A percentile compares a stretch with the other conserved stretches of the same genome.
Conservation (phyloP, 2,113 vertebrate species). For the Miniopterus natalensis region DNA sequence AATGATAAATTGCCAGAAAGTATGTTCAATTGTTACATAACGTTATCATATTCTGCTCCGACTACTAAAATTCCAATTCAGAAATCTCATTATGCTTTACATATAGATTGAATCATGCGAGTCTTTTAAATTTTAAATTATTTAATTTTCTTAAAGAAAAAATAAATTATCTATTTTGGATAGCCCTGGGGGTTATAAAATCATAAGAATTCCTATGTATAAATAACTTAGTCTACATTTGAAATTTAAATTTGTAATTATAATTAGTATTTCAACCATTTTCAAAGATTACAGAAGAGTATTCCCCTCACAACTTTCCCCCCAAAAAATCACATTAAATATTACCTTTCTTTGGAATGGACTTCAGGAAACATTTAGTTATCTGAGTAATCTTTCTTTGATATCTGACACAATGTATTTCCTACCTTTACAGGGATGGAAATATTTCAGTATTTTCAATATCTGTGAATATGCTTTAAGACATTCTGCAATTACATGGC, state of each 20-base stretch:
- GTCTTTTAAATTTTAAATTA: constrained; percentile 67
- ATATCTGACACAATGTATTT: background rate
- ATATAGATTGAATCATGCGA: constrained; percentile 60
- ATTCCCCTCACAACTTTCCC: background rate
- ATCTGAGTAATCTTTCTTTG: background rate
- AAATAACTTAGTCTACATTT: constrained; percentile 63
- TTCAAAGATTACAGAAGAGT: constrained; percentile 1
- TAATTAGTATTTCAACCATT: constrained; percentile 59
- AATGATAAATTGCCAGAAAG: constrained; percentile 53
- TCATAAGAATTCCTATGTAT: constrained; percentile 43
- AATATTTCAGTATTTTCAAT: background rate
- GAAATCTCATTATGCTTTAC: constrained; percentile 62
- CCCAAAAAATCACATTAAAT: background rate
- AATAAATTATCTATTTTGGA: constrained; percentile 50
- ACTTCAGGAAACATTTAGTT: constrained; percentile 49
- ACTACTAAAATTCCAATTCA: constrained; percentile 61
- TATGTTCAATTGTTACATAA: constrained; percentile 37
- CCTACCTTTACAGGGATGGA: background rate
- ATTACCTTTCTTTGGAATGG: background rate
- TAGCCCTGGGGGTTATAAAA: constrained; percentile 29
- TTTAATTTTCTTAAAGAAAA: constrained; percentile 67
- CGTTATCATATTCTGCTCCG: constrained; percentile 47
- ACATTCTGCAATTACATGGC: background rate
- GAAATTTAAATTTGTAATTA: constrained; percentile 68
- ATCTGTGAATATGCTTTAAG: background rate